Evolutionary conservation across 2,797 vertebrate species (phyloP).

Genomic region (Syngnathus rostellatus): DNA sequence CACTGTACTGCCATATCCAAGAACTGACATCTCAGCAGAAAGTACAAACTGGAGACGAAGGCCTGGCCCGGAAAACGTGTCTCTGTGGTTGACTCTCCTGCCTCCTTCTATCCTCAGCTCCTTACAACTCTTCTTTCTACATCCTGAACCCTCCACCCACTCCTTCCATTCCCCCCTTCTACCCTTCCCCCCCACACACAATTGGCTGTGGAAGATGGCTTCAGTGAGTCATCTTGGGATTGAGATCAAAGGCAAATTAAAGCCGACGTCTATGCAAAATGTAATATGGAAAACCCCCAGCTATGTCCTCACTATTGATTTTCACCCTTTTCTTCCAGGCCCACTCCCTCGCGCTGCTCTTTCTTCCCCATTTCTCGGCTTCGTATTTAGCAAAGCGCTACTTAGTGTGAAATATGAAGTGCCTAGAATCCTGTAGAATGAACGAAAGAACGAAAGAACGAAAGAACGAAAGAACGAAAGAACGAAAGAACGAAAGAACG

Average conservation of each 20-base stretch:
- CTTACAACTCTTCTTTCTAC: constrained; percentile 11
- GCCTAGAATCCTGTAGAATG: constrained; percentile 31
- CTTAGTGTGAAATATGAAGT: constrained; percentile 66
- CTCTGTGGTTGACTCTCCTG: constrained; percentile 25
- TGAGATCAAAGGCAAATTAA: constrained; percentile 78
- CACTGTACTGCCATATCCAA: constrained; percentile 13
- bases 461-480: neutral
- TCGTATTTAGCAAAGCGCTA: constrained; percentile 65
- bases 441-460: neutral
- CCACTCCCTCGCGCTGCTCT: constrained; percentile 40
- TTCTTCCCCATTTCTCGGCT: constrained; percentile 49
- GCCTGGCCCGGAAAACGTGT: constrained; percentile 33
- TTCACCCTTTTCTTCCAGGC: constrained; percentile 50
- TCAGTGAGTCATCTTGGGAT: constrained; percentile 75
- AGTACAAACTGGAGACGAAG: constrained; percentile 29
- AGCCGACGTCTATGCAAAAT: constrained; percentile 77
- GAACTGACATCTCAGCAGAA: constrained; percentile 42
- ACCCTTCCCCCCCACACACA: constrained; percentile 27
- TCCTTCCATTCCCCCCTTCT: constrained; percentile 28
- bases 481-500: neutral
- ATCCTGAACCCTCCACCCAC: constrained; percentile 38
- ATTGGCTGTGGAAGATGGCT: constrained; percentile 69
- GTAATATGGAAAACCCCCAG: constrained; percentile 75
- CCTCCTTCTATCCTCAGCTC: neutral
- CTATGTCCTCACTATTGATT: constrained; percentile 72